Evolutionary conservation across 2,888 invertebrate genomes (phyloP), one percentile per base, ranked within the genome.

Genomic region (Drosophila setosimentum): DNA sequence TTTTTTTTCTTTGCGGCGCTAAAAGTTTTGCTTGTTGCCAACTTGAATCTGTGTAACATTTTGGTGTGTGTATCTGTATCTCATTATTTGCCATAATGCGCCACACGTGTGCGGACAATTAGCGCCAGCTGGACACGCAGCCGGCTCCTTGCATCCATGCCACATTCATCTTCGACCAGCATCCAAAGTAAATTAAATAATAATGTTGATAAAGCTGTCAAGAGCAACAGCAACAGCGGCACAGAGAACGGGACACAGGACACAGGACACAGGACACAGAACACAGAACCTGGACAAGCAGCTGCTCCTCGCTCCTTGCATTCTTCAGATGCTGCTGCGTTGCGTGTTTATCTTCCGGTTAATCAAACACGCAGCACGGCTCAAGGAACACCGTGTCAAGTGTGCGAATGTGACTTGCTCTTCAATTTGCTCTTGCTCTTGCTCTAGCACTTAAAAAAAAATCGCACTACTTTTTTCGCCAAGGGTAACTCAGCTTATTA

Each of bases 281-380:
- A 29, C 33, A n/a, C 55, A 24, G 29, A 48, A 37, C 40, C 37
- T 33, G 21, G 13, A 16, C 10, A 49, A 37, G 53, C 49, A 32
- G 8, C 11, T 32, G 51, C 42, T 29, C 49, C 32, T 24, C 35
- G 27, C 64, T 59, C 27, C 60, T 30, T 54, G 71, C 61, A 76
- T 67, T 85, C 69, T 70, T 68, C 72, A 58, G 62, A 21, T 33
- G 48, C 48, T 45, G 33, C 29, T 49, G 55, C 73, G 68, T 73
- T 87, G 85, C 89, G 91, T 87, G 91, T 90, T 87, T 87, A 90
- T 87, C 87, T 90, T 84, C 83, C 91, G 89, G 90, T 90, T 87
- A 91, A 87, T 87, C 87, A 87, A 90, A 91, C 87, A 87, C 91
- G 89, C 91, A 87, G 76, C 66, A 66, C 78, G 42, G 51, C 80